Base-by-base conservation (phyloP, 2,888 invertebrate genomes). In the Mesoligia furuncula region DNA sequence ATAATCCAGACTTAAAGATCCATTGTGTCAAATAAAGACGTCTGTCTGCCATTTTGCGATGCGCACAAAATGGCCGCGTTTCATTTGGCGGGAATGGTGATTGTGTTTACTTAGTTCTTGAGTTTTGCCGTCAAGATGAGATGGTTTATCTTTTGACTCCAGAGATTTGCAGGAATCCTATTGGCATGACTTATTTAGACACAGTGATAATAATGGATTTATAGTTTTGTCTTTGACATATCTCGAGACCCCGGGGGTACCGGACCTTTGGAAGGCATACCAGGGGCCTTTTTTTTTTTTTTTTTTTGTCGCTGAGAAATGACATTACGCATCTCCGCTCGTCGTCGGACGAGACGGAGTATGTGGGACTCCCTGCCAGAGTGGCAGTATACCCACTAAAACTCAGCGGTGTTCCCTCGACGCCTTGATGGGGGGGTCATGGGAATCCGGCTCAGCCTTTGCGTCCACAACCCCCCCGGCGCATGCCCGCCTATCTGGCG, bases 21-120 rank as follows among this genome's bases (percentile, higher is more conserved):
- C 80, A 94, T 95, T 95, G 95, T 95, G 90, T 86, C 73, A 88
- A 91, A 94, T 93, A 90, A 93, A 93, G 93, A 93, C 86, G 90
- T 72, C 42, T n/a, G 11, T 36, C 67, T 36, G 80, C 85, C 84
- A 86, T 87, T 59, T 84, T 86, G 73, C n/a, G 70, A 27, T 39
- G 24, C n/a, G 45, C 39, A 65, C 64, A 76, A 85, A 76, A 87
- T 83, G 62, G 75, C 81, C 6, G 62, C 0, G 75, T 42, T 75
- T 75, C 31, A 42, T 75, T 81, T 84, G 75, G 75, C 77, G 83
- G 71, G 73, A 77, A 77, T 80, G 45, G 9, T 66, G 54, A 77
- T 77, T 79, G 67, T 66, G 15, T 69, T 75, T 71, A 13, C 31
- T 24, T 24, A 31, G 24, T 31, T 69, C n/a, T 36, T 20, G 1